Base-by-base conservation (phyloP, 2,888 invertebrate species). In the Meandrusa payeni region DNA sequence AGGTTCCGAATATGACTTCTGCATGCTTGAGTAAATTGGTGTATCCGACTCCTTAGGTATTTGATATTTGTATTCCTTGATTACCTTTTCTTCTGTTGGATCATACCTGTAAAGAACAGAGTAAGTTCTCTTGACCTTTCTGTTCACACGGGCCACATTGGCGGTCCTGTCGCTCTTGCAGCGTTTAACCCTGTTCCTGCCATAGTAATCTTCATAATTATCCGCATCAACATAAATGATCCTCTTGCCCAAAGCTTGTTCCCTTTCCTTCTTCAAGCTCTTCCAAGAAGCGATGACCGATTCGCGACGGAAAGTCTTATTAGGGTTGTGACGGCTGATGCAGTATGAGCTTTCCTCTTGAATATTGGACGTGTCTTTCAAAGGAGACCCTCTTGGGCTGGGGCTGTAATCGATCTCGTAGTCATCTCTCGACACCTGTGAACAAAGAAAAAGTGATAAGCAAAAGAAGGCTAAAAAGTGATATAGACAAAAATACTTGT, bases 231-330 rank as follows among this genome's bases (percentile, higher is more conserved):
- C 80, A 47, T 82, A 85, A 9, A 87, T 73, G 19, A 80, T 65
- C 5, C 82, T 64, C 54, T 87, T 87, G 0, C 88, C 88, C 22
- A 88, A 58, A 38, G 88, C 88, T 47, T 72, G 75, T 47, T 88
- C 88, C 3, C 88, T 69, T 49, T 88, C 88, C 46, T 87, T 86
- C 59, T 88, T 88, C 60, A 88, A 57, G 52, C 70, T 82, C 52
- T 80, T 87, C 88, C 88, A 88, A 0, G 88, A 88, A 13, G 88
- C 88, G 11, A 88, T 88, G 20, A 88, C 86, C 1, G 87, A 81
- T 55, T 88, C 88, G 5, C 88, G 65, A 1, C 88, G 75, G 64
- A 86, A 88, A 17, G 86, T 87, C 61, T 77, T 86, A 63, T 87
- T 87, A 0, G 87, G 87, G 47, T 87, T 87, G 63, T 86, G 86